Conservation (phyloP, 2,888 invertebrate species). For the Hipparchia semele region DNA sequence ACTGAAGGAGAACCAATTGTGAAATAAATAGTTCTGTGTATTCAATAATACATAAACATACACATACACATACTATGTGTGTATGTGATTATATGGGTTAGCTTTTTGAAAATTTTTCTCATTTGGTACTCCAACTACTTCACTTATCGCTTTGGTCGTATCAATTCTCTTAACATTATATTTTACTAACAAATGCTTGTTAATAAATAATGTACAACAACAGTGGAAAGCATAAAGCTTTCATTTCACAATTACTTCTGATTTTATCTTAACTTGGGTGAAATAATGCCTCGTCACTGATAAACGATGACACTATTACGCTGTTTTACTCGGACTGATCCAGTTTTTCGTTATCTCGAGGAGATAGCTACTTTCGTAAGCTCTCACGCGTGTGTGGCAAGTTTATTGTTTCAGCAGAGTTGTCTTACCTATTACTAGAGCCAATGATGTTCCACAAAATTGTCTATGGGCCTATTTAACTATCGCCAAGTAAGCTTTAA, state of each 20-base stretch:
- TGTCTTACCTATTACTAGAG: not conserved
- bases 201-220: not conserved
- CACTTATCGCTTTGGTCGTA: conserved; percentile 1
- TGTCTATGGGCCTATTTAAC: too few species aligned
- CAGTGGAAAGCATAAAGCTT: conserved; percentile 31
- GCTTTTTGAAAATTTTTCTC: not conserved
- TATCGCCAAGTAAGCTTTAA: too few species aligned
- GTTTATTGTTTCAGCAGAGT: conserved; percentile 10
- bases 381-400: conserved; percentile 45
- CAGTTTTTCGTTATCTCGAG: conserved; percentile 61
- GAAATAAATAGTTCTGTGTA: too few species aligned
- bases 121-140: not conserved
- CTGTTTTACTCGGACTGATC: conserved; percentile 45
- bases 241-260: conserved; percentile 39
- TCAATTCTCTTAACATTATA: conserved; percentile 26
- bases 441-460: not conserved
- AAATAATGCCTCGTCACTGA: conserved; percentile 41
- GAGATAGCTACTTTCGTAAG: conserved; percentile 52
- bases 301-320: conserved; percentile 42
- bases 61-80: too few species aligned
- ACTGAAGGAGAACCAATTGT: too few species aligned
- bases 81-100: not conserved
- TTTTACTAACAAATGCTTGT: conserved; percentile 14
- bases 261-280: conserved; percentile 40
- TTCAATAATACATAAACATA: too few species aligned